phyloP scores from a whole-genome alignment of 92 coral and sea anemone genomes.

The Parazoanthus swiftii region DNA sequence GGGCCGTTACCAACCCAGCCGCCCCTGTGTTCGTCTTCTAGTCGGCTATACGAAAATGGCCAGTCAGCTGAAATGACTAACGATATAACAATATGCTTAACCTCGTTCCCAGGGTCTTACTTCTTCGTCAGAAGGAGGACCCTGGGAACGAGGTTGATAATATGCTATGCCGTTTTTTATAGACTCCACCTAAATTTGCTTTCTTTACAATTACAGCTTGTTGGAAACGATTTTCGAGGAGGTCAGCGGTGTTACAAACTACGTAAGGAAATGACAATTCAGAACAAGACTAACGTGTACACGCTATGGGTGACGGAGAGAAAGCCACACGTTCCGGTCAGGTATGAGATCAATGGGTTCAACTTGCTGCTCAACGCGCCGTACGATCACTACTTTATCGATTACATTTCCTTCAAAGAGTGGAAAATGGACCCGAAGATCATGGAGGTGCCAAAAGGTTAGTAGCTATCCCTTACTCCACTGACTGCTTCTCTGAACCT shows the following conservation, averaged over 20 bases:
- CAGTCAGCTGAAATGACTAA: not conserved
- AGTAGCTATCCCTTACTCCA: not conserved
- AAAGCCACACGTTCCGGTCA: slow-evolving; percentile 50
- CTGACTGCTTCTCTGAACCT: no score
- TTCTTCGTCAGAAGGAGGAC: no score
- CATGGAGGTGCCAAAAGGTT: slow-evolving; percentile 56
- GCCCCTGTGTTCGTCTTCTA: no score
- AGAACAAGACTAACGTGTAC: slow-evolving; percentile 39
- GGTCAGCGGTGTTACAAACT: slow-evolving; percentile 50
- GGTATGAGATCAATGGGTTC: slow-evolving; percentile 56
- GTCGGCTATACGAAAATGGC: no score
- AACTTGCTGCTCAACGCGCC: slow-evolving; percentile 44
- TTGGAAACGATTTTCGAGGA: slow-evolving; percentile 41
- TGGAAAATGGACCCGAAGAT: slow-evolving; percentile 49
- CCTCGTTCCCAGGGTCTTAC: no score
- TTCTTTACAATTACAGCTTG: slow-evolving; percentile 30
- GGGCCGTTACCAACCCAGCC: no score
- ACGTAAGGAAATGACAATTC: slow-evolving; percentile 34
- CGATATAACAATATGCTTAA: no score
- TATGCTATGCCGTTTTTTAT: not conserved
- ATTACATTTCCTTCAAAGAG: slow-evolving; percentile 45
- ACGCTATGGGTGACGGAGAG: slow-evolving; percentile 52
- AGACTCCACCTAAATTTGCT: not conserved
- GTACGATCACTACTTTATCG: slow-evolving; percentile 55
- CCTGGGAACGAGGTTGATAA: no score